These are phyloP conservation scores for Volucella inflata DNA, from an alignment of 2,888 invertebrate species.

Conservation along the genomic window DNA sequence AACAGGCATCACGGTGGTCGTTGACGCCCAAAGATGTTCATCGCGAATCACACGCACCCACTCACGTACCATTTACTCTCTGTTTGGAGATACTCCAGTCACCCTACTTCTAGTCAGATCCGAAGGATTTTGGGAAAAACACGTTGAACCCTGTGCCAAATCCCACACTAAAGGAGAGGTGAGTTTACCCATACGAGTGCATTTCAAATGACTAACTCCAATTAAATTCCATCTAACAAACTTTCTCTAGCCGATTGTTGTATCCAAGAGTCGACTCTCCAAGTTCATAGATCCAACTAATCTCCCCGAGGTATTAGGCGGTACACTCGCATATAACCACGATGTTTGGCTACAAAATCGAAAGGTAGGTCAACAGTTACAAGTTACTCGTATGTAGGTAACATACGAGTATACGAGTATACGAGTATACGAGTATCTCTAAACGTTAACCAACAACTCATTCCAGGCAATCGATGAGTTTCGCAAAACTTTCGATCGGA, in stretches of 20 bases:
- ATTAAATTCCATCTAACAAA: conserved; percentile 11
- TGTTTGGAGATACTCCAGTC: conserved; percentile 84
- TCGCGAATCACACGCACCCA: conserved; percentile 87
- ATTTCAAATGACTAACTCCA: conserved; percentile 23
- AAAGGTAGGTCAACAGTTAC: conserved; percentile 85
- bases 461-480: conserved; percentile 88
- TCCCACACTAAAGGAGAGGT: conserved; percentile 86
- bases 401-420: too few species aligned
- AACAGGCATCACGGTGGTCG: conserved; percentile 86
- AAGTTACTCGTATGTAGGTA: conserved; percentile 13
- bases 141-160: conserved; percentile 89
- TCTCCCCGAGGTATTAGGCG: conserved; percentile 89
- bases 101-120: conserved; percentile 88
- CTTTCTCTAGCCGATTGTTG: conserved; percentile 87
- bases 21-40: conserved; percentile 87
- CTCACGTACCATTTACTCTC: conserved; percentile 85
- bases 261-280: conserved; percentile 88
- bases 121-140: conserved; percentile 91
- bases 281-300: conserved; percentile 89
- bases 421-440: background rate
- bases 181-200: conserved; percentile 42
- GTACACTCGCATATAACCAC: conserved; percentile 89
- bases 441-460: conserved; percentile 6
- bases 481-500: conserved; percentile 86
- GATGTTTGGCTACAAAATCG: conserved; percentile 90